Base-by-base conservation (phyloP, 1,140 invertebrate genomes). In the Caenorhabditis briggsae region DNA sequence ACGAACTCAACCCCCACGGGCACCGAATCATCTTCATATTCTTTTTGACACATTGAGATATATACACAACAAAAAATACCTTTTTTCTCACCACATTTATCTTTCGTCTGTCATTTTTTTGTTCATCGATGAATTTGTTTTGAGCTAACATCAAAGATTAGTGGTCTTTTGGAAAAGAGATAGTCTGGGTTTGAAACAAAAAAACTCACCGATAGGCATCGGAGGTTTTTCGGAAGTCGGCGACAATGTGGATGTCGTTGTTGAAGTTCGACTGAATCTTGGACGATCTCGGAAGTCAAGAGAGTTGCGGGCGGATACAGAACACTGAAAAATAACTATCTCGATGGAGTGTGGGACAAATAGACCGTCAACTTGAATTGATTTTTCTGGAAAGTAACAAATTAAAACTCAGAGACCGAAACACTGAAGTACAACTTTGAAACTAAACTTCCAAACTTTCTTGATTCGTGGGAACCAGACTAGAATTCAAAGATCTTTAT, bases 201-300 rank as follows among this genome's bases (percentile, higher is more conserved):
- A 12, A 12, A n/a, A 48, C 70, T 50, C n/a, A 78, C 70, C 70
- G 3, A 50, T 18, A 8, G 43, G 70, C 70, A 78, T 78, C 70
- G 46, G 64, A 12, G 64, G 70, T 78, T 78, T 78, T 78, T 78
- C 46, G 14, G 70, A 78, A 46, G 70, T 50, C 41, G 70, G 70
- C 6, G 70, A 78, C 70, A 78, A 50, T 25, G 70, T 78, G n/a
- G 70, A 78, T 8, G 70, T 78, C 3, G 33, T 78, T 14, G 70
- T 78, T n/a, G 70, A 78, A 11, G 70, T 78, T 25, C 70, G 43
- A 53, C 50, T 20, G 14, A 78, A 78, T 78, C 70, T 12, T 0
- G 70, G 70, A 25, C 70, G 70, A 9, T 78, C 70, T 50, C 70
- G 70, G 33, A 50, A 78, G 53, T 78, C 70, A 16, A 78, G 33